A percentile compares a stretch with the other conserved stretches of the same genome.
Conservation (phyloP, 2,888 invertebrate genomes). For the Melanchra persicariae region DNA sequence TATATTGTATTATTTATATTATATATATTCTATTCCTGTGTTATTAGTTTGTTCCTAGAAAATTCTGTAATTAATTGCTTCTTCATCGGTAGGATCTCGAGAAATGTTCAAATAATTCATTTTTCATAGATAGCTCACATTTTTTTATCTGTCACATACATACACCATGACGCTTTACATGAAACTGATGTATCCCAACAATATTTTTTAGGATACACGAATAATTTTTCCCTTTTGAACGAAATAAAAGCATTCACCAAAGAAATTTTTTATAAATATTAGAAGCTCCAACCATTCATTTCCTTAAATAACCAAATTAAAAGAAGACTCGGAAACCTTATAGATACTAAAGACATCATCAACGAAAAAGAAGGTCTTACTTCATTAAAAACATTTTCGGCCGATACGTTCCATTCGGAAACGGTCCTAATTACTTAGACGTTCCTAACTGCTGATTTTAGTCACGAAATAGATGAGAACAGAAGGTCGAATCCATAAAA, state of each 20-base stretch:
- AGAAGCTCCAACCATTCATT: slow-evolving; percentile 2
- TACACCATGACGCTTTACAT: too few species aligned
- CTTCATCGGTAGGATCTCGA: slow-evolving; percentile 22
- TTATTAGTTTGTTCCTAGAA: slow-evolving; percentile 11
- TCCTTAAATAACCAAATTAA: slow-evolving; percentile 18
- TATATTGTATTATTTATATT: too few species aligned
- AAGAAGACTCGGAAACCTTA: slow-evolving; percentile 3
- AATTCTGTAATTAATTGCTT: slow-evolving; percentile 6
- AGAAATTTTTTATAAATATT: background rate
- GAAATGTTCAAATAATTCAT: background rate
- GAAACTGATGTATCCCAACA: too few species aligned
- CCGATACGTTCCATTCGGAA: slow-evolving; percentile 56
- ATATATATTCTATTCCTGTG: background rate
- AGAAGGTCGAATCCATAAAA: background rate
- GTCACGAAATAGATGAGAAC: background rate
- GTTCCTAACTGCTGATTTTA: slow-evolving; percentile 58
- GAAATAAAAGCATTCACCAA: background rate
- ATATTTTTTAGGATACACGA: background rate
- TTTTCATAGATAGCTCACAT: slow-evolving; percentile 13
- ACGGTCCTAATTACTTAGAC: slow-evolving; percentile 57
- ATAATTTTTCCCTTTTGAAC: background rate
- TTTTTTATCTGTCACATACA: background rate
- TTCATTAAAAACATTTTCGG: slow-evolving; percentile 50
- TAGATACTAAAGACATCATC: slow-evolving; percentile 32
- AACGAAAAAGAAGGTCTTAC: slow-evolving; percentile 27